A percentile compares a stretch with the other conserved stretches of the same genome.
phyloP scores from a whole-genome alignment of 2,113 vertebrate genomes.

The Elephantulus edwardii region DNA sequence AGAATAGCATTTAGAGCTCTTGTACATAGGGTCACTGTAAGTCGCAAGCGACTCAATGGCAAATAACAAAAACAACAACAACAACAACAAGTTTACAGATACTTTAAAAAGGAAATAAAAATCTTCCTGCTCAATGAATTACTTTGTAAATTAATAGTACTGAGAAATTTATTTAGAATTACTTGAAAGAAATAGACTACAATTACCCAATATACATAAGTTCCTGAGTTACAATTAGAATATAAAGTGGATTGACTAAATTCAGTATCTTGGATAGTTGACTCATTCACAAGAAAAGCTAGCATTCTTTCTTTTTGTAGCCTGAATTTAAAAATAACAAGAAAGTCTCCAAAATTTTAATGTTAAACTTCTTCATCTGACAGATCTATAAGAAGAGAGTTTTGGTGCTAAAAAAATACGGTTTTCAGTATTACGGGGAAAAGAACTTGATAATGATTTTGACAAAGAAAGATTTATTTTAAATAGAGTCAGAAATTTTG shows the following conservation, averaged over 20 bases:
- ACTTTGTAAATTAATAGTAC: not conserved
- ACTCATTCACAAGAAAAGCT: not conserved
- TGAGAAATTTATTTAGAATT: not conserved
- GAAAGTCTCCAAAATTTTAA: not conserved
- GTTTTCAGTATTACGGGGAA: not conserved
- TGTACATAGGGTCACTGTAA: too few species aligned
- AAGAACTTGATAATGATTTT: not conserved
- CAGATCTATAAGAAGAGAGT: not conserved
- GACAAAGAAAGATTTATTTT: not conserved
- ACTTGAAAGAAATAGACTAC: too few species aligned
- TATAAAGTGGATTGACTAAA: not conserved
- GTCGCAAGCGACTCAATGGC: too few species aligned
- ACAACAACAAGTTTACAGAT: too few species aligned
- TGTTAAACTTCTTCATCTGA: not conserved
- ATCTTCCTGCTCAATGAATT: not conserved
- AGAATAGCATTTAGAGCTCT: too few species aligned
- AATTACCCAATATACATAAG: not conserved
- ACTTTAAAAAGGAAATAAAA: constrained; percentile 13
- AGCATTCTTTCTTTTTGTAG: not conserved
- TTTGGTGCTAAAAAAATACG: not conserved
- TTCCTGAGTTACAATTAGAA: not conserved
- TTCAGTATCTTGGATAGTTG: not conserved
- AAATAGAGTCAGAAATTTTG: not conserved
- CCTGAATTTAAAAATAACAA: not conserved
- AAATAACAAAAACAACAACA: too few species aligned